Base-by-base conservation (phyloP, 2,888 invertebrate species). In the Troilus luridus region DNA sequence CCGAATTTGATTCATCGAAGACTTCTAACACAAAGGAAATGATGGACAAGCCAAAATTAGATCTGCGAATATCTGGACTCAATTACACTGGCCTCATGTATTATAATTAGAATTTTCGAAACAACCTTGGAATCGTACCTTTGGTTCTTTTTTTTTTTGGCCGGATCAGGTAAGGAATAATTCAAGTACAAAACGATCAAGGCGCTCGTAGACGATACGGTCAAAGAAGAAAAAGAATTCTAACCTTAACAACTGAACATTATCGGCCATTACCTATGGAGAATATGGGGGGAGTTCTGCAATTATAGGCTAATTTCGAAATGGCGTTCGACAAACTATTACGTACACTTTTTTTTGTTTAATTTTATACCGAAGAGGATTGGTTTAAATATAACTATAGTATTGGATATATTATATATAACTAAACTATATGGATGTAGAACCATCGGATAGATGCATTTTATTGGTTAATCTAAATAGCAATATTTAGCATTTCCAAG, bases 201-300 rank as follows among this genome's bases (percentile, higher is more conserved):
- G 72, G 72, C 72, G 19, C 41, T 77, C 72, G 72, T 8, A 77
- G 72, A 77, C 41, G 72, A 77, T 17, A 41, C 27, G 27, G 0
- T 77, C 72, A 77, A 77, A 77, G 41, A 77, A 77, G 72, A 77
- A 77, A 77, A 77, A 77, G 19, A 77, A 19, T 41, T 41, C 14
- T 19, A 27, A 0, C 19, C 41, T 27, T 19, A 77, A 41, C 72
- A 77, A 77, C 72, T 77, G 72, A 77, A 77, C 72, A 77, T 77
- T 77, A 77, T 27, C 41, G 12, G 27, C 17, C 72, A 77, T 77
- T 77, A 77, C 41, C 41, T 27, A 19, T 41, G 27, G 27, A 41
- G 8, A 41, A 41, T 41, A 11, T 27, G 41, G 72, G 72, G 6
- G 72, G 72, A 77, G 72, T 41, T 8, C 72, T 77, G 0, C 27